Conservation (phyloP, 1,140 invertebrate genomes). For the Polyergus mexicanus region DNA sequence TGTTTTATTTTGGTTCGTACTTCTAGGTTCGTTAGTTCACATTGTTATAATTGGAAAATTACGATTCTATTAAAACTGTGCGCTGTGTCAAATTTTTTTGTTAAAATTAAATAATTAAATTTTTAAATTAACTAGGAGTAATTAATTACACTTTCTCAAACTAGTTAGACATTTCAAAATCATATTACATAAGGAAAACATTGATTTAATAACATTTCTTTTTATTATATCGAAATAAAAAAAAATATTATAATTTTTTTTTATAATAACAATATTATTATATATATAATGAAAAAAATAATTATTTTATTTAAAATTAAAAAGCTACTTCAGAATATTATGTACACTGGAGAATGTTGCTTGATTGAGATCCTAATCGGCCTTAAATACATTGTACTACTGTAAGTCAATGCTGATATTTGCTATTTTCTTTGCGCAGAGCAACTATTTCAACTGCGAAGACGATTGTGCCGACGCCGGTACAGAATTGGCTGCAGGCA, state of each 20-base stretch:
- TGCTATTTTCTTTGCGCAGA: conserved; percentile 78
- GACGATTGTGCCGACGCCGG: conserved; percentile 85
- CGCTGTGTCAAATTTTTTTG: neutral
- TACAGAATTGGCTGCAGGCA: conserved; percentile 86
- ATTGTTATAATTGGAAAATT: conserved; percentile 24
- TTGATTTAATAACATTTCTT: neutral
- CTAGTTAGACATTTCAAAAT: too few species aligned
- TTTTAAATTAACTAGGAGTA: neutral
- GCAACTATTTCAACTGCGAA: conserved; percentile 87
- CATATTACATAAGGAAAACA: neutral
- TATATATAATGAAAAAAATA: neutral
- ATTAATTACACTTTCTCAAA: conserved; percentile 1
- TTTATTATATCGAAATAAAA: neutral
- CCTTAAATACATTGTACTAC: neutral
- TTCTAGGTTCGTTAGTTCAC: neutral
- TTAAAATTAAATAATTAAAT: neutral
- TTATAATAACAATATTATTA: neutral
- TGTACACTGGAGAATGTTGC: too few species aligned
- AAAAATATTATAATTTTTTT: neutral
- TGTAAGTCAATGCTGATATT: conserved; percentile 26
- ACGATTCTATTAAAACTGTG: neutral
- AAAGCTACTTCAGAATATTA: too few species aligned
- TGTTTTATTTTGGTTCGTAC: neutral
- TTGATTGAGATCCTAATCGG: neutral
- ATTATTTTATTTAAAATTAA: neutral